Evolutionary conservation across 2,797 vertebrate genomes (phyloP), one percentile per base, ranked within the genome.

Genomic region (Adrianichthys oophorus): DNA sequence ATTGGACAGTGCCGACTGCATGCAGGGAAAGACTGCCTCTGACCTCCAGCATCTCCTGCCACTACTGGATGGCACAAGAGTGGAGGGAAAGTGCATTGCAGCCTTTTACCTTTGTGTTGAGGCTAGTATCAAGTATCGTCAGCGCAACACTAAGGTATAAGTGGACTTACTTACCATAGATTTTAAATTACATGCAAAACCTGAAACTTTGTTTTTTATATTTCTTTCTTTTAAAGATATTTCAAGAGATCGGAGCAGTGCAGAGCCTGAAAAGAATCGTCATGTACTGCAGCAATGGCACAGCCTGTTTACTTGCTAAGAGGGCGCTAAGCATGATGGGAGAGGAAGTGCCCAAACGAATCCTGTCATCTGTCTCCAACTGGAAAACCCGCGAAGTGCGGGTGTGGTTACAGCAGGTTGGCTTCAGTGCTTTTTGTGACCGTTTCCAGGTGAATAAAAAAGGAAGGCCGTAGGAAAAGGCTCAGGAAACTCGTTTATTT

Each of bases 61-160:
- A 0, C 76, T 99, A 75, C 90, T 99, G 66, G 98, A 99, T 62
- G 97, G 96, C 14, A 93, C 92, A 0, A 87, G 96, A 55, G 68
- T 94, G 73, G 98, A 99, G 68, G 97, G 95, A 0, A 97, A 99
- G 83, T 98, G 97, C 90, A 94, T 99, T 0, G 95, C 97, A 0
- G 92, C 94, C 56, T 99, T 99, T 90, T 99, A 98, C 76, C 91
- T 99, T 56, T 98, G 96, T 15, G 94, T 91, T 0, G 98, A 99
- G 85, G 91, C 94, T 2, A 91, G 94, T 85, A 98, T 99, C 83
- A 99, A 99, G 80, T 93, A 92, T 52, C 90, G 93, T 48, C 96
- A 98, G 79, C 94, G 92, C 72, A 96, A 98, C 83, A 98, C 94
- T 14, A 94, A 97, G 95, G 98, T 98, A 79, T 19, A 10, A 15